phyloP scores from a whole-genome alignment of 2,888 invertebrate species.

The Melanargia galathea region DNA sequence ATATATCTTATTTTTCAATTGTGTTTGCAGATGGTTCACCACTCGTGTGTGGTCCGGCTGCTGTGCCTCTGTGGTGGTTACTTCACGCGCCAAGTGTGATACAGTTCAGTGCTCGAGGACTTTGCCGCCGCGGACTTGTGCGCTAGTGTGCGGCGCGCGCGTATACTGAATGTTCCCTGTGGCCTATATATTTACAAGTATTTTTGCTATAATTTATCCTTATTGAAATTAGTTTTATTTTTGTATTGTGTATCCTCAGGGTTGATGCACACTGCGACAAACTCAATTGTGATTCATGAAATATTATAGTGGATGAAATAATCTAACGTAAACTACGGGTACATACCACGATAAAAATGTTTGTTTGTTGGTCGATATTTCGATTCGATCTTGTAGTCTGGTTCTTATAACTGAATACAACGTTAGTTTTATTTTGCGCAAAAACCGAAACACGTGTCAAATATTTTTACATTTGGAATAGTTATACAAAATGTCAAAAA shows the following conservation, averaged over 20 bases:
- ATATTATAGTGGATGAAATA: too few relatives aligned
- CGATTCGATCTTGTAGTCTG: too few relatives aligned
- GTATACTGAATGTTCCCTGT: slow-evolving; percentile 42
- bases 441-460: too few relatives aligned
- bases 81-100: slow-evolving; percentile 18
- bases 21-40: slow-evolving; percentile 15
- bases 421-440: too few relatives aligned
- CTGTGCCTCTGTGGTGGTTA: slow-evolving; percentile 8
- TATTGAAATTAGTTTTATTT: slow-evolving; percentile 70
- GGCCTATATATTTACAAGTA: slow-evolving; percentile 67
- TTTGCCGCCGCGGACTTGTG: slow-evolving; percentile 35
- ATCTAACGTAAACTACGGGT: too few relatives aligned
- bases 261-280: slow-evolving; percentile 13
- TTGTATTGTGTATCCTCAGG: slow-evolving; percentile 54
- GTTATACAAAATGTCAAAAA: too few relatives aligned
- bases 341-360: too few relatives aligned
- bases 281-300: too few relatives aligned
- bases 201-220: slow-evolving; percentile 80
- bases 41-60: slow-evolving; percentile 13
- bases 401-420: too few relatives aligned
- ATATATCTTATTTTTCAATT: too few relatives aligned
- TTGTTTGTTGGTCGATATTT: too few relatives aligned
- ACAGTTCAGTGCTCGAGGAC: slow-evolving; percentile 28
- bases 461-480: too few relatives aligned
- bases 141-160: slow-evolving; percentile 37